Conservation (phyloP, 2,113 vertebrate species). For the Hippocampus barbouri region DNA sequence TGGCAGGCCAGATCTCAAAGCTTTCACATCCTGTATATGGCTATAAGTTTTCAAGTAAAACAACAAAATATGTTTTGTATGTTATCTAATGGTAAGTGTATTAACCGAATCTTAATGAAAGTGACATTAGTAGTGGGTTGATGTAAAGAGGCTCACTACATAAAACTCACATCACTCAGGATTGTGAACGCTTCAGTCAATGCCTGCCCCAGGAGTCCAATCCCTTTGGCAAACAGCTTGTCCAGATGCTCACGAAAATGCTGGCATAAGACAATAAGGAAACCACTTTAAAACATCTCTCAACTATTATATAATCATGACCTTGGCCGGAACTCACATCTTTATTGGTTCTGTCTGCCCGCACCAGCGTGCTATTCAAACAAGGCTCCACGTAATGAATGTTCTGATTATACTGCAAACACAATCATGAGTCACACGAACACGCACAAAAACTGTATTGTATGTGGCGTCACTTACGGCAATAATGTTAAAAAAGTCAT, state of each 20-base stretch:
- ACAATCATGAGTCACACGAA: constrained; percentile 11
- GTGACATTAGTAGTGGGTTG: not conserved
- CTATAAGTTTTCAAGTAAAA: not conserved
- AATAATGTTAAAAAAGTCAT: constrained; percentile 98
- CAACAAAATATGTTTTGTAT: not conserved
- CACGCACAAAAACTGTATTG: not conserved
- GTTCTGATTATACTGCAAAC: constrained; percentile 90
- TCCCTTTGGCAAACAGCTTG: constrained; percentile 95
- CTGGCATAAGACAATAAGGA: constrained; percentile 68
- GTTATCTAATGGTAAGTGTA: not conserved
- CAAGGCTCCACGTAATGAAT: constrained; percentile 96
- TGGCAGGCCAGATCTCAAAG: not conserved
- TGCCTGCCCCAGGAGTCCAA: constrained; percentile 93
- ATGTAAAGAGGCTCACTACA: constrained; percentile 1
- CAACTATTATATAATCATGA: constrained; percentile 6
- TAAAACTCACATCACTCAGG: constrained; percentile 82
- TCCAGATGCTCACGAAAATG: constrained; percentile 97
- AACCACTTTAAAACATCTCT: constrained; percentile 7
- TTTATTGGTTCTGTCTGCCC: constrained; percentile 95
- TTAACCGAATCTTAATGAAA: not conserved
- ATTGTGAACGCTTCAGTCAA: constrained; percentile 92
- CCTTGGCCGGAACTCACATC: constrained; percentile 77
- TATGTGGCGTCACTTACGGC: constrained; percentile 73
- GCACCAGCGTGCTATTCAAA: constrained; percentile 92
- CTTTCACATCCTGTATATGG: too few relatives aligned